A percentile compares a stretch with the other conserved stretches of the same genome.
Evolutionary conservation across 2,888 invertebrate genomes (phyloP).

Genomic region (Listrodromus nycthemerus): DNA sequence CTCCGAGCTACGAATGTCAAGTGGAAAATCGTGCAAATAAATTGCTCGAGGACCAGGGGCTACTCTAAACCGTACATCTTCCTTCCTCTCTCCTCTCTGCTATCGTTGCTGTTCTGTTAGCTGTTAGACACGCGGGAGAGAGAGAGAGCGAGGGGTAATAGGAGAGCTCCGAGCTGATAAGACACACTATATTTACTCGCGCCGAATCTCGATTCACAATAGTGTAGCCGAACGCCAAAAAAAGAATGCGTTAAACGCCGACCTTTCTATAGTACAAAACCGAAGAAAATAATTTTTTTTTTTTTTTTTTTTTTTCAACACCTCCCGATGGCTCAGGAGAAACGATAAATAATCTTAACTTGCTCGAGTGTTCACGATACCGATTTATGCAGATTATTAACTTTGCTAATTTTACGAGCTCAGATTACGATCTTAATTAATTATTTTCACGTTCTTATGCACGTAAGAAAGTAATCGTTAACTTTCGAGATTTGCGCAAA

Average conservation of each 20-base stretch:
- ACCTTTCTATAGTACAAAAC: neutral
- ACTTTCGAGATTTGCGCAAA: constrained; percentile 3
- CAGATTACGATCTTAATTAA: neutral
- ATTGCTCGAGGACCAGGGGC: constrained; percentile 69
- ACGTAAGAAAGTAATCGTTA: neutral
- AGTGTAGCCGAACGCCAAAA: neutral
- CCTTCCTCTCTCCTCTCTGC: constrained; percentile 36
- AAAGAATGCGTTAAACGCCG: neutral
- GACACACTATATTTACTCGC: constrained; percentile 46
- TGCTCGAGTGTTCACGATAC: neutral
- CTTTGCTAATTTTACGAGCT: neutral
- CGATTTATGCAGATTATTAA: neutral
- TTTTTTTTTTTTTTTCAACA: neutral
- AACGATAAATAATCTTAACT: neutral
- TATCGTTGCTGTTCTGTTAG: constrained; percentile 39
- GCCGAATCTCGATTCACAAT: constrained; percentile 50
- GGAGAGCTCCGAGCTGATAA: constrained; percentile 25
- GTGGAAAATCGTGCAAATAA: constrained; percentile 81
- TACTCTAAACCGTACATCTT: constrained; percentile 52
- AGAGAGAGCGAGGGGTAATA: constrained; percentile 31
- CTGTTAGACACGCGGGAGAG: constrained; percentile 10
- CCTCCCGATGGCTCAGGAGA: neutral
- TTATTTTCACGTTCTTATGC: neutral
- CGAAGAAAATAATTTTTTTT: neutral
- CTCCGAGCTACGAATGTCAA: constrained; percentile 77